A percentile compares a stretch with the other conserved stretches of the same genome.
Evolutionary conservation across 2,888 invertebrate genomes (phyloP).

Genomic region (Acleris emargana): DNA sequence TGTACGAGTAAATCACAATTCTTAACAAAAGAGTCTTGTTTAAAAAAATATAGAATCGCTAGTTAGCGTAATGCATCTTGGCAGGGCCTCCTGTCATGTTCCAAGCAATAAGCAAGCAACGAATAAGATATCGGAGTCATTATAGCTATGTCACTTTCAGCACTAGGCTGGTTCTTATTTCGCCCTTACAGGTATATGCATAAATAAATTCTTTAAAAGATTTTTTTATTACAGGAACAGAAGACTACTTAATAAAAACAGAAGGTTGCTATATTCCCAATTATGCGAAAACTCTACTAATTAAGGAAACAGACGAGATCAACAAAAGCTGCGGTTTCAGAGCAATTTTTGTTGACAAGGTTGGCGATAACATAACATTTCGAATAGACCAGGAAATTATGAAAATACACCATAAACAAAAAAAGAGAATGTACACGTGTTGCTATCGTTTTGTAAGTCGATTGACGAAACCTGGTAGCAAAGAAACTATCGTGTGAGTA

Average conservation of each 20-base stretch:
- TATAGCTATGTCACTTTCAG: too few species aligned
- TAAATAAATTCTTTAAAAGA: neutral
- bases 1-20: too few species aligned
- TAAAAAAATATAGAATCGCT: too few species aligned
- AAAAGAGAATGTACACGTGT: slow-evolving; percentile 45
- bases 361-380: slow-evolving; percentile 47
- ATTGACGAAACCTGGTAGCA: slow-evolving; percentile 42
- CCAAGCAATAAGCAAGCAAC: too few species aligned
- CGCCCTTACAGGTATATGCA: too few species aligned
- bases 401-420: slow-evolving; percentile 42
- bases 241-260: slow-evolving; percentile 56
- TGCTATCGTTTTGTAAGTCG: slow-evolving; percentile 55
- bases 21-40: too few species aligned
- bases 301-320: slow-evolving; percentile 40
- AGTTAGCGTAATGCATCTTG: too few species aligned
- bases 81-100: too few species aligned
- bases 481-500: slow-evolving; percentile 54
- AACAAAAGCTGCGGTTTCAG: slow-evolving; percentile 51
- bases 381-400: slow-evolving; percentile 48
- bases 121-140: too few species aligned
- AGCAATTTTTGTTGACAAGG: slow-evolving; percentile 51
- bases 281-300: slow-evolving; percentile 50
- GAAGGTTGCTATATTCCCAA: slow-evolving; percentile 63
- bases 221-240: slow-evolving; percentile 41
- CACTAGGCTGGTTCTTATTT: too few species aligned